Conservation (phyloP, 2,888 invertebrate species). For the Ophion slaviceki region DNA sequence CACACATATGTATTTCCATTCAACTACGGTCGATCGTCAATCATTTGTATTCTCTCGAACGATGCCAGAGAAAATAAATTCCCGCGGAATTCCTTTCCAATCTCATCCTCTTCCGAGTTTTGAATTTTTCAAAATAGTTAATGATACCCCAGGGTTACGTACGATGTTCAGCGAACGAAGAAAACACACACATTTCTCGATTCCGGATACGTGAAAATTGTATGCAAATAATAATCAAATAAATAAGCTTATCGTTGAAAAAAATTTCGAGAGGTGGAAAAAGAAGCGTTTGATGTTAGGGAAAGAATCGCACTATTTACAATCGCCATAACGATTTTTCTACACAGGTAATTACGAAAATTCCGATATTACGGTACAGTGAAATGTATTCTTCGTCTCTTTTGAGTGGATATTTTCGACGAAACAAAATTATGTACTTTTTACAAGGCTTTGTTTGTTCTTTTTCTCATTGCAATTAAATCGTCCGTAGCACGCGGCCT, state of each 20-base stretch:
- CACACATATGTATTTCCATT: neutral
- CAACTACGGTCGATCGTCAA: slow-evolving; percentile 37
- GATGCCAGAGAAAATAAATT: slow-evolving; percentile 56
- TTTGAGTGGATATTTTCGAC: neutral
- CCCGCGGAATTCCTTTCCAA: slow-evolving; percentile 43
- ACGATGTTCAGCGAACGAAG: neutral
- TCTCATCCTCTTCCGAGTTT: slow-evolving; percentile 31
- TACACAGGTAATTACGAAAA: too few relatives aligned
- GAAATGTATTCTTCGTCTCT: neutral
- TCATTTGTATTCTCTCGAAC: slow-evolving; percentile 56
- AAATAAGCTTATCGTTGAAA: too few relatives aligned
- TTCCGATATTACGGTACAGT: too few relatives aligned
- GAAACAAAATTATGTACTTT: neutral
- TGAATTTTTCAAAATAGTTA: neutral
- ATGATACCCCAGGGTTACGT: neutral
- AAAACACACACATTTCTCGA: too few relatives aligned
- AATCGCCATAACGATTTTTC: too few relatives aligned
- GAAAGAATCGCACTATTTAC: too few relatives aligned
- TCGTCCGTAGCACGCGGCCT: slow-evolving; percentile 12
- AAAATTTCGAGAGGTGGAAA: too few relatives aligned
- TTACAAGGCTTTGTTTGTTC: neutral
- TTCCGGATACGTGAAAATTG: too few relatives aligned
- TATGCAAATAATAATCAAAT: too few relatives aligned
- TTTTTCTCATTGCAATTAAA: slow-evolving; percentile 10
- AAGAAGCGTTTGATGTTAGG: too few relatives aligned